These are phyloP conservation scores for Phycodurus eques DNA, from an alignment of 2,113 vertebrate species.

Conservation along the genomic window DNA sequence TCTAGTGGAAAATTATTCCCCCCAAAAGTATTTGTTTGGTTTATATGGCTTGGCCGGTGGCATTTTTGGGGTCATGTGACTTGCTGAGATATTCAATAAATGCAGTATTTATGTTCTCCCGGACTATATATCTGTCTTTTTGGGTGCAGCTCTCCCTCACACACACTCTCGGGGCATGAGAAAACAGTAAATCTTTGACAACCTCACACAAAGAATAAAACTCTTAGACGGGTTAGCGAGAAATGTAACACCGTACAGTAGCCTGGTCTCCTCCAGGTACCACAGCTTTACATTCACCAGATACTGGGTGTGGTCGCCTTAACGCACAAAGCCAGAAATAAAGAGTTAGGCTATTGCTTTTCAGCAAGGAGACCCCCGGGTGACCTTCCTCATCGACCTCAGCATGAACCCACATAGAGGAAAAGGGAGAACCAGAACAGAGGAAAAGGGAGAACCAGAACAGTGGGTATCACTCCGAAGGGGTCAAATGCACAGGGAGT, in stretches of 20 bases:
- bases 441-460: constrained; percentile 50
- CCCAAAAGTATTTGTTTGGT: constrained; percentile 31
- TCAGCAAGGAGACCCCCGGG: constrained; percentile 67
- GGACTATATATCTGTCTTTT: constrained; percentile 34
- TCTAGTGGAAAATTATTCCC: constrained; percentile 38
- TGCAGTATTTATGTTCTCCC: constrained; percentile 52
- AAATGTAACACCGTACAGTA: constrained; percentile 75
- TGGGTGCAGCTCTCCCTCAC: constrained; percentile 17
- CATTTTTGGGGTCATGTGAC: constrained; percentile 42
- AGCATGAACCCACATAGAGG: constrained; percentile 56
- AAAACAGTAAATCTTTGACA: constrained; percentile 66
- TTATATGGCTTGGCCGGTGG: constrained; percentile 34
- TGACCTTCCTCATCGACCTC: constrained; percentile 69
- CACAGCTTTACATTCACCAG: constrained; percentile 60
- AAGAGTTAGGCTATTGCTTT: constrained; percentile 69
- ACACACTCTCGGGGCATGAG: constrained; percentile 58
- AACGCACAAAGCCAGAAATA: constrained; percentile 68
- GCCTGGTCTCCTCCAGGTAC: constrained; percentile 60
- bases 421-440: constrained; percentile 51
- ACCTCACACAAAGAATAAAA: constrained; percentile 66
- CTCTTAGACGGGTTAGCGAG: constrained; percentile 41
- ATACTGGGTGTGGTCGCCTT: constrained; percentile 70
- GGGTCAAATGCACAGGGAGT: constrained; percentile 52
- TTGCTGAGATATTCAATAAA: constrained; percentile 44
- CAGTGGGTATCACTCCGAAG: constrained; percentile 53